A percentile compares a stretch with the other conserved stretches of the same genome.
Evolutionary conservation across 2,113 vertebrate species (phyloP).

Genomic region (Tachysurus vachellii): DNA sequence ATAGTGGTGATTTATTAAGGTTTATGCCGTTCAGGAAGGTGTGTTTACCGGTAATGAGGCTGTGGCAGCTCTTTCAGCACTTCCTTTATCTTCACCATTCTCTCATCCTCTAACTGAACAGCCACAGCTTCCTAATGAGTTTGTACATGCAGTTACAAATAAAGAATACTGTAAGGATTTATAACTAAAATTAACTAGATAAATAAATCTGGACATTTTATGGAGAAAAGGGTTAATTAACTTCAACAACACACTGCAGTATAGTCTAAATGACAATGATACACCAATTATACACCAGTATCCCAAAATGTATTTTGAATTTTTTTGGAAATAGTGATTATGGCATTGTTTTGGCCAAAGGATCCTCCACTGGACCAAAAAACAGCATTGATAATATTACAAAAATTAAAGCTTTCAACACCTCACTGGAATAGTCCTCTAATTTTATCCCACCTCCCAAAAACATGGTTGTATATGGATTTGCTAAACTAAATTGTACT

Average conservation of each 20-base stretch:
- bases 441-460: neutral
- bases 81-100: conserved; percentile 86
- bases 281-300: neutral
- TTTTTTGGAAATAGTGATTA: neutral
- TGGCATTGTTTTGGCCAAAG: neutral
- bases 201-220: neutral
- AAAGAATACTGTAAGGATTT: neutral
- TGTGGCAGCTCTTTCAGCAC: conserved; percentile 84
- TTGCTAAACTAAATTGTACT: neutral
- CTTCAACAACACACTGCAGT: neutral
- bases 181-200: neutral
- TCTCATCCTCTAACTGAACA: conserved; percentile 83
- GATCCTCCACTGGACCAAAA: neutral
- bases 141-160: neutral
- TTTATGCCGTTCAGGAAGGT: neutral
- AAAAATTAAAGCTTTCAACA: neutral
- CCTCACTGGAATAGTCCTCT: neutral
- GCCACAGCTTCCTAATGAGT: conserved; percentile 84
- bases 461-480: neutral
- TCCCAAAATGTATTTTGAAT: neutral
- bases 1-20: neutral
- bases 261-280: neutral
- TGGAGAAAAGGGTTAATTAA: neutral
- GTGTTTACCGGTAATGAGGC: conserved; percentile 81
- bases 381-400: neutral